These are phyloP conservation scores for Sitobion miscanthi DNA, from an alignment of 1,140 invertebrate genomes.

Conservation along the genomic window DNA sequence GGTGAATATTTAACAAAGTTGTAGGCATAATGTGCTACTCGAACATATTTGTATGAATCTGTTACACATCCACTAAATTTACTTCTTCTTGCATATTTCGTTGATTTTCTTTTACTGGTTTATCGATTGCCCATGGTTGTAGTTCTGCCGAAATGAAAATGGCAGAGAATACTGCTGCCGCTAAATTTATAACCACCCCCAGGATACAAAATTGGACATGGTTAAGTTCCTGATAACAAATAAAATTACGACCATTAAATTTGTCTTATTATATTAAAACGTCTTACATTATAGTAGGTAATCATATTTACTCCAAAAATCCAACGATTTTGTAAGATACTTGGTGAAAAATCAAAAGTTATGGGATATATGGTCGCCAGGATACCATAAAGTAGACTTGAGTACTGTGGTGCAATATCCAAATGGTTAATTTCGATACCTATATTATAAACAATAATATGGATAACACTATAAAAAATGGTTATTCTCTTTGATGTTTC, in stretches of 20 bases:
- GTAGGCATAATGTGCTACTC: too few species aligned
- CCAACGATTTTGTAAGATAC: not conserved
- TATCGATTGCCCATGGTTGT: slow-evolving; percentile 91
- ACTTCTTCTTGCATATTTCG: slow-evolving; percentile 60
- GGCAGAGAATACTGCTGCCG: slow-evolving; percentile 95
- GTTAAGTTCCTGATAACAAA: too few species aligned
- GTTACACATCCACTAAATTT: too few species aligned
- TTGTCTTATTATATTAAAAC: slow-evolving; percentile 58
- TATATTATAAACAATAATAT: slow-evolving; percentile 61
- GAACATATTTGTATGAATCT: too few species aligned
- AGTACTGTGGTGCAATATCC: slow-evolving; percentile 98
- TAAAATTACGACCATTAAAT: too few species aligned
- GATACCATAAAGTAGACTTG: slow-evolving; percentile 98
- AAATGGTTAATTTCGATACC: slow-evolving; percentile 99
- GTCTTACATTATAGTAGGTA: too few species aligned
- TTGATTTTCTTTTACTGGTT: slow-evolving; percentile 66
- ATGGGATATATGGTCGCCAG: slow-evolving; percentile 89
- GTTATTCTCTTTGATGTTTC: not conserved
- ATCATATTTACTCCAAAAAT: not conserved
- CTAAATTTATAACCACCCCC: slow-evolving; percentile 92
- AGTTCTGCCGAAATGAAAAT: slow-evolving; percentile 97
- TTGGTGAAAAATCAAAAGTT: slow-evolving; percentile 65
- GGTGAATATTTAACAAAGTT: slow-evolving; percentile 69
- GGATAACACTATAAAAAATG: too few species aligned
- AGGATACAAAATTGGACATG: slow-evolving; percentile 90